Evolutionary conservation across 2,113 vertebrate species (phyloP).

Genomic region (Catharus minimus): DNA sequence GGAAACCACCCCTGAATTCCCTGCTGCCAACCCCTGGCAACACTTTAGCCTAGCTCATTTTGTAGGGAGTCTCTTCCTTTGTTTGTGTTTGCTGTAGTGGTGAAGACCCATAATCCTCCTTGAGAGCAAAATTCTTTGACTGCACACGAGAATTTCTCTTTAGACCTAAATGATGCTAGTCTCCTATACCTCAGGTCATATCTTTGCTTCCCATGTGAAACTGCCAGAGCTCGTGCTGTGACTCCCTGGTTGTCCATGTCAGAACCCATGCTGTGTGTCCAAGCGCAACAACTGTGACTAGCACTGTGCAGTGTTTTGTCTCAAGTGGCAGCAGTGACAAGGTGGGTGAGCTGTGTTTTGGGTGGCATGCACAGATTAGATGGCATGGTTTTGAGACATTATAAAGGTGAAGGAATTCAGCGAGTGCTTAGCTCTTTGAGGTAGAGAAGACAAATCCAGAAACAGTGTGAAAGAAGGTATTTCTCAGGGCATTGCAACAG

Average conservation of each 20-base stretch:
- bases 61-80: background rate
- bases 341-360: background rate
- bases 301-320: fast-evolving
- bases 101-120: background rate
- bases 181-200: background rate
- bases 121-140: background rate
- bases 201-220: background rate
- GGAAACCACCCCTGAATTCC: background rate
- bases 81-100: background rate
- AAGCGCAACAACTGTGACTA: background rate
- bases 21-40: background rate
- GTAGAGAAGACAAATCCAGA: background rate
- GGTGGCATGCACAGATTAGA: background rate
- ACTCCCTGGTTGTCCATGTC: background rate
- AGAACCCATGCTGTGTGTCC: too few relatives aligned
- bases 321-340: background rate
- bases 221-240: fast-evolving
- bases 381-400: background rate
- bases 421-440: background rate
- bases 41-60: background rate
- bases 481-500: background rate
- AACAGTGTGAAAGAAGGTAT: background rate
- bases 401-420: background rate
- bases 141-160: background rate
- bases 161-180: background rate